Evolutionary conservation across 2,113 vertebrate species (phyloP).

Genomic region (Ivindomyrus marchei): DNA sequence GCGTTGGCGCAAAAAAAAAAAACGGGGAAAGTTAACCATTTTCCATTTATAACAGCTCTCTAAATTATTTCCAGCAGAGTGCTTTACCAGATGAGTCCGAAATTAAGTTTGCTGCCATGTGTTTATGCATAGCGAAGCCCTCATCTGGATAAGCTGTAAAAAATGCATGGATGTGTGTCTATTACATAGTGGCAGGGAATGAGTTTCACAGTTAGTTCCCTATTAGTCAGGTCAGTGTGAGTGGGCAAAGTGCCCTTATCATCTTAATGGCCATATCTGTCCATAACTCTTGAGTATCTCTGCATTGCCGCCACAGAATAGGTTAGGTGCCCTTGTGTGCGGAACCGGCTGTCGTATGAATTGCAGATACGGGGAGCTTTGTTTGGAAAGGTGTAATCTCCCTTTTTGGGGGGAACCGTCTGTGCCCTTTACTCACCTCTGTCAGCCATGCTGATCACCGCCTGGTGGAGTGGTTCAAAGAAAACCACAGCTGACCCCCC

Average conservation of each 20-base stretch:
- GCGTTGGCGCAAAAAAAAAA: not conserved
- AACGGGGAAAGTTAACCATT: not conserved
- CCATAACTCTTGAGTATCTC: not conserved
- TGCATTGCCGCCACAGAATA: not conserved
- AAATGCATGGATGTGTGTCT: not conserved
- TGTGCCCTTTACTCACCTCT: not conserved
- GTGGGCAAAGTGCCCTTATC: not conserved
- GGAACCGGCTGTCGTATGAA: not conserved
- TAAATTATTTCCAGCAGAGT: conserved; percentile 7
- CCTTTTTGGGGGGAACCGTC: not conserved
- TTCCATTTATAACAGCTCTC: not conserved
- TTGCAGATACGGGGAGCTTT: not conserved
- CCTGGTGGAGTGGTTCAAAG: not conserved
- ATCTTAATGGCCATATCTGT: not conserved
- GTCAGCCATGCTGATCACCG: not conserved
- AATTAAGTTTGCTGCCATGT: not conserved
- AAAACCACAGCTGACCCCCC: not conserved
- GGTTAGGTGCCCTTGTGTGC: not conserved
- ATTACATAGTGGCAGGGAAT: not conserved
- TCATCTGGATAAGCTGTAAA: not conserved
- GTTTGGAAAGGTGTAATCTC: not conserved
- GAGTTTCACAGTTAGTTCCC: not conserved
- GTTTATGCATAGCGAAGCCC: not conserved
- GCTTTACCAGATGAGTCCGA: conserved; percentile 1
- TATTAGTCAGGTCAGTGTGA: not conserved